phyloP scores from a whole-genome alignment of 2,113 vertebrate species.

The Oenanthe oenanthe region DNA sequence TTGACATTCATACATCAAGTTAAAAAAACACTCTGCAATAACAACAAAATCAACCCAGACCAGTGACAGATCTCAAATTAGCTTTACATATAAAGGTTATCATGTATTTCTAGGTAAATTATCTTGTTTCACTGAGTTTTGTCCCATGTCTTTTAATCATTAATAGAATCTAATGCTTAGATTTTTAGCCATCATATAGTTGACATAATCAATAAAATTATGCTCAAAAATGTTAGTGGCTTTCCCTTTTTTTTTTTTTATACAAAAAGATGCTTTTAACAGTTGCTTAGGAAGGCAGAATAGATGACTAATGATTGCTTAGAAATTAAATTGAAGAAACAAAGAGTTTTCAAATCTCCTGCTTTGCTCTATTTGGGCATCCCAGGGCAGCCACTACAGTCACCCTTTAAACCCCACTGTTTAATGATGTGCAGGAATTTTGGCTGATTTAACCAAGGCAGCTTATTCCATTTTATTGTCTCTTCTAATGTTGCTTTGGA shows the following conservation, averaged over 20 bases:
- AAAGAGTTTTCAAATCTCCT: not conserved
- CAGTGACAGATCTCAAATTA: not conserved
- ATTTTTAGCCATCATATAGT: not conserved
- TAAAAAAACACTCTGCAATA: not conserved
- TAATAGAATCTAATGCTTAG: not conserved
- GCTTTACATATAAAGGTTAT: not conserved
- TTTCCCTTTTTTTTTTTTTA: not conserved
- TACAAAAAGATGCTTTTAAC: not conserved
- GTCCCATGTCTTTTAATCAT: not conserved
- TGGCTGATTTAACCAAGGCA: not conserved
- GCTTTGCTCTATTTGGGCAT: not conserved
- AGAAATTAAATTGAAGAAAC: not conserved
- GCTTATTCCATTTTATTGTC: not conserved
- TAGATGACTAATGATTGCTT: not conserved
- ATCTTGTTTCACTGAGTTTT: not conserved
- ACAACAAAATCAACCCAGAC: not conserved
- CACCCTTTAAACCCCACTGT: not conserved
- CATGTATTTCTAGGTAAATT: not conserved
- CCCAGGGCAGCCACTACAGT: not conserved
- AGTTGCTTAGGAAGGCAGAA: not conserved
- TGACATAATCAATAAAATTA: not conserved
- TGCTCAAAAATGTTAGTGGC: not conserved
- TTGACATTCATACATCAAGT: not conserved
- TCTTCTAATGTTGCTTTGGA: not conserved
- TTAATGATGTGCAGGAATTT: not conserved